Evolutionary conservation across 1,140 invertebrate species (phyloP), one percentile per base, ranked within the genome.

Genomic region (Lordiphosa clarofinis): DNA sequence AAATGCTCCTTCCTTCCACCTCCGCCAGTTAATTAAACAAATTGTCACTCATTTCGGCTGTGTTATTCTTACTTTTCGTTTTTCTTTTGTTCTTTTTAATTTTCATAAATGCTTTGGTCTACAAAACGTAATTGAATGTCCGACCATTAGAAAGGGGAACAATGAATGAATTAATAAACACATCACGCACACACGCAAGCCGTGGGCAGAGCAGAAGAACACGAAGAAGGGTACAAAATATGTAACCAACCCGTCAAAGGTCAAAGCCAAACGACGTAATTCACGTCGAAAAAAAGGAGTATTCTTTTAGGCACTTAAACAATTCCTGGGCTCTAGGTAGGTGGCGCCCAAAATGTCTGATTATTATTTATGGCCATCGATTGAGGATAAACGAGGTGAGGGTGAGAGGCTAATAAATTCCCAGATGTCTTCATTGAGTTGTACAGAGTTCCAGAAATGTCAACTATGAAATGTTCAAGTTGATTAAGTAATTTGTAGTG

Each of bases 91-190:
- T 38, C 50, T 56, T 69, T 72, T 69, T 72, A 72, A 69, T 72
- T 72, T 72, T 53, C 69, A 72, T 72, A 72, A 72, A 72, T 72
- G 69, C 60, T 63, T 69, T 64, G 69, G 59, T 39, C 69, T 70
- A 58, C 28, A 69, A 69, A 69, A 69, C 60, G 60, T 69, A 72
- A 72, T 72, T 72, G 69, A 72, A 69, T 69, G 69, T 70, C 28
- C 56, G 53, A 42, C 52, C 67, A 48, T 31, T 40, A 53, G 12
- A 31, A 43, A 46, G 52, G 21, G 38, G 15, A 56, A 54, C 57
- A 70, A 57, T 38, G 53, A 48, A 59, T 37, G 40, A 68, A 64
- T 72, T 72, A 72, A 72, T 72, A 72, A 72, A 72, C 65, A 64
- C 65, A 64, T 72, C 65, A 72, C 69, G 69, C 69, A 72, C 65